Evolutionary conservation across 1,140 invertebrate genomes (phyloP), one percentile per base, ranked within the genome.

Genomic region (Lithobius niger): DNA sequence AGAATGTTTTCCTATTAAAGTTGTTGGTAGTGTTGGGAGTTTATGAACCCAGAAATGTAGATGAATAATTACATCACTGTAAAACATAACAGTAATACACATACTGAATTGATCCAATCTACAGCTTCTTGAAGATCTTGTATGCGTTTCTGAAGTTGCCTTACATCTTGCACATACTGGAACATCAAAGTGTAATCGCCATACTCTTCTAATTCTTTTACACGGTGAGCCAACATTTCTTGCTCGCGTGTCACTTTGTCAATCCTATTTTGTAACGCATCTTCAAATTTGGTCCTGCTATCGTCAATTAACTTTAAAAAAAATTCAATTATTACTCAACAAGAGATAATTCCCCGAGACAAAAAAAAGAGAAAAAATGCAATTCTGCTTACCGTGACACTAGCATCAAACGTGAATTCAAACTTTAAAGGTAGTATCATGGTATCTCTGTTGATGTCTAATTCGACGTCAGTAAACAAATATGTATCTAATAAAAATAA

Each of bases 281-380:
- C 84, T 71, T 93, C 88, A 64, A 89, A 82, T 52, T 83, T 78
- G 51, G 77, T 82, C 72, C 88, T 90, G 43, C 79, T 81, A 27
- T 80, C 77, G 71, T 92, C 88, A 64, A 82, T 82, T 57, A 83
- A 77, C 73, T 76, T 60, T 42, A 15, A 3, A 44, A 28, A 1
- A 56, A 56, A 50, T 22, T 40, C 47, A 43, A 49, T 36, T 51
- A 40, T 26, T 47, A 43, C 18, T 52, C 1, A 59, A 44, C 13
- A 3, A 25, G 27, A 36, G n/a, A 36, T 13, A 3, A 25, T 54
- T 47, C 26, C 6, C 22, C 22, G 4, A 45, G 40, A 22, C 15
- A 15, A 2, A 27, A 45, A 45, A 6, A 4, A 45, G 16, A 10
- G 22, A 45, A n/a, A n/a, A n/a, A n/a, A n/a, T n/a, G n/a, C n/a